A percentile compares a stretch with the other conserved stretches of the same genome.
phyloP scores from a whole-genome alignment of 35 echinoderm and acorn worm species.

The Lytechinus pictus region DNA sequence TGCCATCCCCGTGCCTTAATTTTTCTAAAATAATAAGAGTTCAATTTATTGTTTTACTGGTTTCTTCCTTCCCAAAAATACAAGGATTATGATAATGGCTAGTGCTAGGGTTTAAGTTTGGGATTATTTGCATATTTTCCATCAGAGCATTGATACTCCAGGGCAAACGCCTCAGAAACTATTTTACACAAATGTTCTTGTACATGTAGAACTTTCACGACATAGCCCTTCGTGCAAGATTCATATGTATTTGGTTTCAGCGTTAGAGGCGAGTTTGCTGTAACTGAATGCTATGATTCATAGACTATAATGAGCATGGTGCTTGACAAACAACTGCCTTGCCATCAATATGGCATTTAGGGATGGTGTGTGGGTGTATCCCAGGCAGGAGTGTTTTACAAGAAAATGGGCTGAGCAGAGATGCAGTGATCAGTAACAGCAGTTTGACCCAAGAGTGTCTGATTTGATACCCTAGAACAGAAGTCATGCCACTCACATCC shows the following conservation, averaged over 20 bases:
- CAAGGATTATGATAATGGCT: too few species aligned
- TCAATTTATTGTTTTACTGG: too few species aligned
- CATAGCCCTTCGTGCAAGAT: not conserved
- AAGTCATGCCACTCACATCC: not conserved
- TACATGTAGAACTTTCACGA: too few species aligned
- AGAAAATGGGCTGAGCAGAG: not conserved
- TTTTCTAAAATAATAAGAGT: too few species aligned
- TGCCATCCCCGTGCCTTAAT: too few species aligned
- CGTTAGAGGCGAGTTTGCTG: not conserved
- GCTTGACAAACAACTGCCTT: not conserved
- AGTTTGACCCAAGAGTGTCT: not conserved
- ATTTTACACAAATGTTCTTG: too few species aligned
- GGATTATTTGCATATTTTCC: too few species aligned
- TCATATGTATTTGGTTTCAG: not conserved
- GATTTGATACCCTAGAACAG: not conserved
- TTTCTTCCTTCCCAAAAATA: too few species aligned
- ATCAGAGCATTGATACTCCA: too few species aligned
- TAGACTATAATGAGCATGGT: not conserved
- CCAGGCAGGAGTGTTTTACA: not conserved
- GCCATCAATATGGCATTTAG: not conserved
- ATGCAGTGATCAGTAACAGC: not conserved
- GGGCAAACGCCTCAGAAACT: too few species aligned
- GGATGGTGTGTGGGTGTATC: not conserved
- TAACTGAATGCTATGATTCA: not conserved
- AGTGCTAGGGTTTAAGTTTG: too few species aligned